Conservation (phyloP, 2,888 invertebrate genomes). For the Drosophila lacicola region DNA sequence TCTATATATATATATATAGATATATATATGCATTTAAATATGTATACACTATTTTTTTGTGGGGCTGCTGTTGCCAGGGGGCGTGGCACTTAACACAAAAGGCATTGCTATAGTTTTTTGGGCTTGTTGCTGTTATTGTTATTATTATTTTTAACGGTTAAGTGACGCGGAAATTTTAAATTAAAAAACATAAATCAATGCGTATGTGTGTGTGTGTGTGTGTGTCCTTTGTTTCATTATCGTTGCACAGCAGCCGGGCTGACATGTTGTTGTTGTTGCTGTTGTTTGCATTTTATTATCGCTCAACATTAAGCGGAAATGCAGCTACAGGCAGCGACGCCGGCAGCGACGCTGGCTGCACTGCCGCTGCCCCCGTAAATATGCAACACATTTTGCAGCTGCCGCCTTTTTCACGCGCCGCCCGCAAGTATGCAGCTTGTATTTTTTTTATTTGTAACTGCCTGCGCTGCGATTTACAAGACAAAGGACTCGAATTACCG, state of each 20-base stretch:
- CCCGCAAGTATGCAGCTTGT: conserved; percentile 74
- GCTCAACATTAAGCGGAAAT: conserved; percentile 83
- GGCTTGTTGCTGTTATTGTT: conserved; percentile 42
- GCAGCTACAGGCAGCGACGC: conserved; percentile 65
- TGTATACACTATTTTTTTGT: conserved; percentile 4
- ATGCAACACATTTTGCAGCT: conserved; percentile 51
- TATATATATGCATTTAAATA: conserved; percentile 2
- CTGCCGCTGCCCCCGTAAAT: conserved; percentile 36
- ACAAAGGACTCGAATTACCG: conserved; percentile 56
- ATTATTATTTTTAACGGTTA: conserved; percentile 77
- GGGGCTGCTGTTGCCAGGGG: background rate
- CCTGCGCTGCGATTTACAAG: conserved; percentile 43
- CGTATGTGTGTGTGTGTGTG: conserved; percentile 52
- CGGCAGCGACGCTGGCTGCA: conserved; percentile 12
- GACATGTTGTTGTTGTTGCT: conserved; percentile 36
- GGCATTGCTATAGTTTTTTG: conserved; percentile 48
- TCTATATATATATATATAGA: background rate
- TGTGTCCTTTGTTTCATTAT: conserved; percentile 45
- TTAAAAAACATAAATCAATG: conserved; percentile 85
- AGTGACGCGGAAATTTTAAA: conserved; percentile 85
- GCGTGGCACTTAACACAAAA: conserved; percentile 42
- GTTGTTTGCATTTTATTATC: conserved; percentile 80
- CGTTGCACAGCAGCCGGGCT: conserved; percentile 44
- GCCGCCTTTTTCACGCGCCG: conserved; percentile 40
- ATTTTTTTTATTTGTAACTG: conserved; percentile 26